phyloP scores from a whole-genome alignment of 1,140 invertebrate genomes.

The Gonatopus flavifemur region DNA sequence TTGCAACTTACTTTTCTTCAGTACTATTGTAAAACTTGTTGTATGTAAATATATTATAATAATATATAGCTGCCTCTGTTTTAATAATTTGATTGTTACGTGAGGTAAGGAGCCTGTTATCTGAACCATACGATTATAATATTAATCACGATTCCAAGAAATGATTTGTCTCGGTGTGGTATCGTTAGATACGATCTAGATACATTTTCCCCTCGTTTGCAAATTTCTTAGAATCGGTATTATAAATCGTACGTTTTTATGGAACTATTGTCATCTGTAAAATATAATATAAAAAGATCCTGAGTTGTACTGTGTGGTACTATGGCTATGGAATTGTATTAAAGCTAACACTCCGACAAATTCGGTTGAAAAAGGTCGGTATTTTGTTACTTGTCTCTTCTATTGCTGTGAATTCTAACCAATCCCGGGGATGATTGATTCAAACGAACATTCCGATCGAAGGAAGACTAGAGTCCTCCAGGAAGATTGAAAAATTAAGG shows the following conservation, averaged over 20 bases:
- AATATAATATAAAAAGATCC: slow-evolving; percentile 61
- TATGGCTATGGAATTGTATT: slow-evolving; percentile 57
- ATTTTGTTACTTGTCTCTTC: slow-evolving; percentile 31
- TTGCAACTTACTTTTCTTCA: slow-evolving; percentile 49
- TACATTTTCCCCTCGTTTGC: no score
- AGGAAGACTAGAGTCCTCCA: no score
- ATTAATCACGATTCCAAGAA: neutral
- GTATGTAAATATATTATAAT: slow-evolving; percentile 59
- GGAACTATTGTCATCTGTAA: slow-evolving; percentile 61
- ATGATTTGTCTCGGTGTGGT: neutral
- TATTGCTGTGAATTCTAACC: no score
- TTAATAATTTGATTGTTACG: slow-evolving; percentile 58
- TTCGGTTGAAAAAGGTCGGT: slow-evolving; percentile 28
- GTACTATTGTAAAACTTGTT: slow-evolving; percentile 50
- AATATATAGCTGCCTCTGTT: slow-evolving; percentile 58
- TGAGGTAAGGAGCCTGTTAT: slow-evolving; percentile 58
- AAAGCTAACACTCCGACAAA: no score
- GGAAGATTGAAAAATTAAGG: neutral
- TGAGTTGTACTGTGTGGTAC: slow-evolving; percentile 60
- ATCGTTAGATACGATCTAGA: no score
- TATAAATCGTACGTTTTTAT: slow-evolving; percentile 41
- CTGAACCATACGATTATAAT: slow-evolving; percentile 41
- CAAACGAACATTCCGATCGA: neutral
- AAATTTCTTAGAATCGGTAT: slow-evolving; percentile 17
- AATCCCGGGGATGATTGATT: neutral